Percentiles rank a stretch among this genome's conserved stretches.
Evolutionary conservation across 1,140 invertebrate species (phyloP).

Genomic region (Euwallacea fornicatus): DNA sequence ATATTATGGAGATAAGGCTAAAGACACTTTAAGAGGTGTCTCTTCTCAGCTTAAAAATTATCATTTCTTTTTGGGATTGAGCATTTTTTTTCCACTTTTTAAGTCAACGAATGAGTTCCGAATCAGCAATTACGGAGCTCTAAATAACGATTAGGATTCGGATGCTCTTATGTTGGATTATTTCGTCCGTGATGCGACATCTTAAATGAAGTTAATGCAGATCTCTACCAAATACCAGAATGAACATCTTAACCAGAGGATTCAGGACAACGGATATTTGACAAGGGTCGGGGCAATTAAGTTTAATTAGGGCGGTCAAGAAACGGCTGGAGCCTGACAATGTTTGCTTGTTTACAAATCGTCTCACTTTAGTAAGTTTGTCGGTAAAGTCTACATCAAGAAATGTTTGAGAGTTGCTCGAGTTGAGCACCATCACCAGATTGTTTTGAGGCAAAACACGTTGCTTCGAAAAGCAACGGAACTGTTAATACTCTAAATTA

Average conservation of each 20-base stretch:
- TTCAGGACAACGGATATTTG: constrained; percentile 1
- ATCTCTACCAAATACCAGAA: background rate
- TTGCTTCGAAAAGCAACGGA: too few species aligned
- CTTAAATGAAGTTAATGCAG: background rate
- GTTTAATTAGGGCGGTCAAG: constrained; percentile 10
- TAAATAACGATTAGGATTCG: background rate
- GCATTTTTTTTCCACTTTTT: background rate
- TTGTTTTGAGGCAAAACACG: too few species aligned
- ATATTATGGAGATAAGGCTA: constrained; percentile 22
- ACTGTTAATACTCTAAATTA: too few species aligned
- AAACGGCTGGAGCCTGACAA: background rate
- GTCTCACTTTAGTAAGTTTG: background rate
- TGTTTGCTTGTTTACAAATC: constrained; percentile 8
- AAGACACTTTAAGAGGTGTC: constrained; percentile 4
- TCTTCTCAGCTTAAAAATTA: constrained; percentile 21
- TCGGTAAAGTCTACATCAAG: too few species aligned
- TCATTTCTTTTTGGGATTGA: background rate
- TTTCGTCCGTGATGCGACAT: background rate
- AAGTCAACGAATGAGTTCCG: background rate
- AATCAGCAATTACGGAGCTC: background rate
- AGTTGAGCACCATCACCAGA: too few species aligned
- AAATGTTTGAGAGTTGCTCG: too few species aligned
- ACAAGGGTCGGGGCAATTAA: constrained; percentile 10
- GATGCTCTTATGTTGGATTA: too few species aligned
- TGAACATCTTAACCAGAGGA: background rate